phyloP scores from a whole-genome alignment of 2,113 vertebrate genomes.

The Kryptolebias marmoratus region DNA sequence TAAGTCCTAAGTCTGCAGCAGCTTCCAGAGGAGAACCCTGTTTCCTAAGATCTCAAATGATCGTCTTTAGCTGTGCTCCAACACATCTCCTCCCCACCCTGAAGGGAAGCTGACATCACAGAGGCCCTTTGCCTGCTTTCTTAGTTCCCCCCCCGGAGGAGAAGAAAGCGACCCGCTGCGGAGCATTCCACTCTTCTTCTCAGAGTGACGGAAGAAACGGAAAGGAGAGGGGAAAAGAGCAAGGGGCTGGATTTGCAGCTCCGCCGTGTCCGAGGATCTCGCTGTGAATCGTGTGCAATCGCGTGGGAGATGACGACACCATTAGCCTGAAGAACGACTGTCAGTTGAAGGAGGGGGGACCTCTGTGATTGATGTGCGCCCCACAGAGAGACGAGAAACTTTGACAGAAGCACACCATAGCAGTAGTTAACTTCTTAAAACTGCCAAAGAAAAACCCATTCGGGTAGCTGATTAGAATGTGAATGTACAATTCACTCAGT shows the following conservation, averaged over 20 bases:
- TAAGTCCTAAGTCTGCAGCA: conserved; percentile 58
- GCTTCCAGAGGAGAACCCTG: conserved; percentile 61
- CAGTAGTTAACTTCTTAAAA: conserved; percentile 53
- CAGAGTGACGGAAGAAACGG: conserved; percentile 71
- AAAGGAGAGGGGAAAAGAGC: conserved; percentile 56
- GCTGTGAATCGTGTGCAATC: conserved; percentile 63
- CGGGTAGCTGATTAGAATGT: conserved; percentile 57
- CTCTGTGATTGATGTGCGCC: conserved; percentile 63
- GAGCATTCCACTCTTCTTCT: conserved; percentile 78
- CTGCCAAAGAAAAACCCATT: conserved; percentile 40
- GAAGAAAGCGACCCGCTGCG: conserved; percentile 77
- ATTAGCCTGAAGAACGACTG: conserved; percentile 63
- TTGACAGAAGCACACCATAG: conserved; percentile 57
- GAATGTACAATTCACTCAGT: conserved; percentile 40
- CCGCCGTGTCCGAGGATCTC: conserved; percentile 74
- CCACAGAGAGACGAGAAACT: conserved; percentile 64
- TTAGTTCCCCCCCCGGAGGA: conserved; percentile 72
- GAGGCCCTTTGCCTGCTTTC: conserved; percentile 70
- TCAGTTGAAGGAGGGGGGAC: conserved; percentile 45
- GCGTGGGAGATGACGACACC: conserved; percentile 68
- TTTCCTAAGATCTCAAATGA: conserved; percentile 77
- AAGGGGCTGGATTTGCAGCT: conserved; percentile 61
- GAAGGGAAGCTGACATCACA: conserved; percentile 80
- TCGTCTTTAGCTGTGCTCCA: conserved; percentile 79
- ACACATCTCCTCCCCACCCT: conserved; percentile 77